These are phyloP conservation scores for Trileptium ribeirensis DNA, from an alignment of 2,888 invertebrate species.

Conservation along the genomic window DNA sequence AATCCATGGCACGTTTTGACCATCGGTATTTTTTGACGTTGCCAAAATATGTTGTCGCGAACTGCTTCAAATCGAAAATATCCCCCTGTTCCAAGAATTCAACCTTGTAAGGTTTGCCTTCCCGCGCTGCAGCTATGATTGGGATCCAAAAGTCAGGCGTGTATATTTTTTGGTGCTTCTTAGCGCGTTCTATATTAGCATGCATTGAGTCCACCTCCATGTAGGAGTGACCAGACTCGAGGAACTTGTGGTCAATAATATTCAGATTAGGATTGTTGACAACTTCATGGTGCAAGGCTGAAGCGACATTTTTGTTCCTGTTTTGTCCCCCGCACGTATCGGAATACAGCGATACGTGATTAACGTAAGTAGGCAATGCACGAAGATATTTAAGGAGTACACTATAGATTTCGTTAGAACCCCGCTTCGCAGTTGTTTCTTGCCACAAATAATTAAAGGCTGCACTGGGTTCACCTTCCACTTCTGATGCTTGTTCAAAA, in stretches of 20 bases:
- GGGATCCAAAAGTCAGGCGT: neutral
- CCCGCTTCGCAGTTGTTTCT: slow-evolving; percentile 7
- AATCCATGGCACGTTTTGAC: neutral
- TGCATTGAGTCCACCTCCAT: slow-evolving; percentile 22
- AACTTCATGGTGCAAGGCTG: neutral
- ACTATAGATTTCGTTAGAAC: slow-evolving; percentile 11
- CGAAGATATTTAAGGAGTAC: neutral
- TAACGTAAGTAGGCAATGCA: neutral
- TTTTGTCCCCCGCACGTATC: too few relatives aligned
- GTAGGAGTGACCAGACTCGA: slow-evolving; percentile 16
- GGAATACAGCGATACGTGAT: neutral
- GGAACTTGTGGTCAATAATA: neutral
- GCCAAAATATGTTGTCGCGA: neutral
- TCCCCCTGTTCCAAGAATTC: neutral
- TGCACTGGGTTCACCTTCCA: neutral
- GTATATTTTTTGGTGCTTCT: neutral
- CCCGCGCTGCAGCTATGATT: neutral
- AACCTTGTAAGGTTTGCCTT: neutral
- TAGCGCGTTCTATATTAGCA: neutral
- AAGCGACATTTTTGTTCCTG: neutral
- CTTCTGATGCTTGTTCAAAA: neutral
- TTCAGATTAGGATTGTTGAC: neutral
- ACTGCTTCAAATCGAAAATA: neutral
- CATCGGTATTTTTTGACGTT: neutral
- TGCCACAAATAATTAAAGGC: slow-evolving; percentile 13